These are phyloP conservation scores for Lerema accius DNA, from an alignment of 1,140 invertebrate genomes.

Conservation along the genomic window DNA sequence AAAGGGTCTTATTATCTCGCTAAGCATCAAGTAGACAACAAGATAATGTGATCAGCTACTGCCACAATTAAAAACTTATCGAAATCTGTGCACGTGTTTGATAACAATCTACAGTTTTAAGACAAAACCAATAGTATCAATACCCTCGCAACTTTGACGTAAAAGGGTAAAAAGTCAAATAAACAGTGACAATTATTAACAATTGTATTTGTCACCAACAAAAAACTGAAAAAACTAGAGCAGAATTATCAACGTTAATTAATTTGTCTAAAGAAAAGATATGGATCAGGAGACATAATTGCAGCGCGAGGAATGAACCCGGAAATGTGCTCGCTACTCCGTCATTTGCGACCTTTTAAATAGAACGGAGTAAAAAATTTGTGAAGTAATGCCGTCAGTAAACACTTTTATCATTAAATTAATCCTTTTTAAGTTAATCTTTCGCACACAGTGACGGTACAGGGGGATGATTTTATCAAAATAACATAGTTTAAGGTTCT, in stretches of 20 bases:
- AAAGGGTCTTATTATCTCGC: no score
- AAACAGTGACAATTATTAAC: not conserved
- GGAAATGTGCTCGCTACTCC: not conserved
- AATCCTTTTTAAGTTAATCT: no score
- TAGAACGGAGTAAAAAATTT: not conserved
- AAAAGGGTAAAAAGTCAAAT: not conserved
- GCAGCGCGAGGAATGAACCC: not conserved
- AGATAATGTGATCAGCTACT: not conserved
- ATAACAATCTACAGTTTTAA: not conserved
- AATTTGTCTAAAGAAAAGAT: slow-evolving; percentile 1
- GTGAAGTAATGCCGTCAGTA: no score
- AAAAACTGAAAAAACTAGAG: not conserved
- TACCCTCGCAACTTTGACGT: not conserved
- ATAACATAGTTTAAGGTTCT: no score
- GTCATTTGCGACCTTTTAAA: not conserved
- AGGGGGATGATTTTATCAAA: not conserved
- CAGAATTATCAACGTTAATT: not conserved
- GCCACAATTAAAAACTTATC: not conserved
- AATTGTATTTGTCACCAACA: not conserved
- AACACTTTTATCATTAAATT: no score
- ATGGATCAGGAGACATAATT: not conserved
- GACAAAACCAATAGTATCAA: not conserved
- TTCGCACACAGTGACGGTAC: not conserved
- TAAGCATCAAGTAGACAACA: no score
- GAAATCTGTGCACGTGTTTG: not conserved